These are phyloP conservation scores for Aphaenogaster ashmeadi DNA, from an alignment of 1,140 invertebrate species.

Conservation along the genomic window DNA sequence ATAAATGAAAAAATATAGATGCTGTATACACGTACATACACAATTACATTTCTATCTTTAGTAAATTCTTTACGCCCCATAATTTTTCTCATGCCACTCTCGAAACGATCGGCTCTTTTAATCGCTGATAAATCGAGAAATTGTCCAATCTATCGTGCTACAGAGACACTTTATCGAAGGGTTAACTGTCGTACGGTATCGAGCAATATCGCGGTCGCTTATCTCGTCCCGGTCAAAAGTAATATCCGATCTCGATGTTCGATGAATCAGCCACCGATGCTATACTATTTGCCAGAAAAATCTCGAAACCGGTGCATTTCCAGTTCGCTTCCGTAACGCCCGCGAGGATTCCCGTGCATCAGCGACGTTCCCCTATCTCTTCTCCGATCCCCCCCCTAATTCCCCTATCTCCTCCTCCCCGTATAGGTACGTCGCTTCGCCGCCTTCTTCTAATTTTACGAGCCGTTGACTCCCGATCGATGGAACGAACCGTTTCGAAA, in stretches of 20 bases:
- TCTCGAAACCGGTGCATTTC: conserved; percentile 2
- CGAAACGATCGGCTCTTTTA: background rate
- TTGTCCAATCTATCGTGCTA: background rate
- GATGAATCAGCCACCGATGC: conserved; percentile 7
- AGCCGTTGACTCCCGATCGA: conserved; percentile 87
- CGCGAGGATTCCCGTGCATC: conserved; percentile 43
- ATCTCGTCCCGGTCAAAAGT: background rate
- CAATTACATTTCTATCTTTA: background rate
- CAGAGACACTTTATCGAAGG: conserved; percentile 1
- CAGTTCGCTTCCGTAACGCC: conserved; percentile 8
- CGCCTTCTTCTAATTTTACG: conserved; percentile 86
- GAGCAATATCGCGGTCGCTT: background rate
- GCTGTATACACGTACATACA: background rate
- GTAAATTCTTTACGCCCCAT: background rate
- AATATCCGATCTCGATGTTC: conserved; percentile 12
- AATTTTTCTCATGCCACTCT: background rate
- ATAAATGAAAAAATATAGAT: too few species aligned
- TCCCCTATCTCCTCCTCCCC: background rate
- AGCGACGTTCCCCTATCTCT: conserved; percentile 25
- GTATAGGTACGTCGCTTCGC: conserved; percentile 75
- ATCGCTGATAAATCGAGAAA: background rate
- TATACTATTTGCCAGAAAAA: conserved; percentile 18
- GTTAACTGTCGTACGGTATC: background rate
- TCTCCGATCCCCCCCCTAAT: conserved; percentile 10
- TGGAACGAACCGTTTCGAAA: conserved; percentile 77